Base-by-base conservation (phyloP, 2,113 vertebrate genomes). In the Zosterops japonicus region DNA sequence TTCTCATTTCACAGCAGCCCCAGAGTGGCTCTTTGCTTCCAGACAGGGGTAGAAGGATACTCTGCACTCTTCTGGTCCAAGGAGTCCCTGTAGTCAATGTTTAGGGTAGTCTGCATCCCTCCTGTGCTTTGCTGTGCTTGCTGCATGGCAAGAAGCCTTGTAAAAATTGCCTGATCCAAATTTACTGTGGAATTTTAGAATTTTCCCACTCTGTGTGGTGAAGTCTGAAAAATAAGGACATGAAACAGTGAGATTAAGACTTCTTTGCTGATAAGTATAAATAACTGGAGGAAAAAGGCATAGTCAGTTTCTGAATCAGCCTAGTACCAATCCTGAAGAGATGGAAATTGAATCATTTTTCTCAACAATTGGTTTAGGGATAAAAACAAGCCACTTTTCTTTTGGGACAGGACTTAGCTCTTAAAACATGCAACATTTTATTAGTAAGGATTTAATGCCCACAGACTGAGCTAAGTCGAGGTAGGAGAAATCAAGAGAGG, bases 401-500 rank as follows among this genome's bases (percentile, higher is more conserved):
- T 87, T 53, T 42, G 57, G 46, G 50, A 33, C 19, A 35, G 24
- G 15, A 67, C 71, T 88, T 79, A 44, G 72, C 18, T 85, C 63
- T 50, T 76, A 39, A 70, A 91, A 35, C 22, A n/a, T 8, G 3
- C 25, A 79, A 0, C 11, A 6, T 80, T 65, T 81, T 77, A 59
- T 59, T 95, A 67, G 60, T 56, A 75, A 53, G 53, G 53, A 92
- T 93, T 90, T 90, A 59, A 64, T 77, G 72, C 69, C 80, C 82
- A 49, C 76, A 65, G 72, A 56, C 64, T 49, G 75, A 79, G 75
- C 46, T 92, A 71, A 91, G 55, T 78, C 9, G 87, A 71, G 36
- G 77, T 89, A 47, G 76, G 82, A 95, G 88, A 93, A 95, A 68
- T 61, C 28, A 52, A 74, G 59, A 85, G 84, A 94, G 89, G 90